phyloP scores from a whole-genome alignment of 1,140 invertebrate genomes.

The Drosophila asahinai region DNA sequence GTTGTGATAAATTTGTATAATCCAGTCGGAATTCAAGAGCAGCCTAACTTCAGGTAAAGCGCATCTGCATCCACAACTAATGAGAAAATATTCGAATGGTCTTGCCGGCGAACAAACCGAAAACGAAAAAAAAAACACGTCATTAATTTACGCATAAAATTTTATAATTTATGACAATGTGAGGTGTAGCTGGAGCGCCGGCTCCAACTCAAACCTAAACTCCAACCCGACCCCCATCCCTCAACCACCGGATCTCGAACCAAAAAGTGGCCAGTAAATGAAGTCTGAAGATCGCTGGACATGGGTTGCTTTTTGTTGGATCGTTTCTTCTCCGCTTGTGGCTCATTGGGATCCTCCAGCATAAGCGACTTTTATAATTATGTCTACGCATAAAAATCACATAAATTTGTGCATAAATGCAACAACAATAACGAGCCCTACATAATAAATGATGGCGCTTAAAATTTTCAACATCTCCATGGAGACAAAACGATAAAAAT shows the following conservation, averaged over 20 bases:
- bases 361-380: constrained; percentile 80
- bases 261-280: constrained; percentile 58
- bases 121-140: constrained; percentile 58
- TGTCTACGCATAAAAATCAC: constrained; percentile 85
- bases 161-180: constrained; percentile 84
- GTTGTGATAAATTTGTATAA: not conserved
- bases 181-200: constrained; percentile 82
- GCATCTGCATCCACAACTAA: constrained; percentile 23
- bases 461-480: constrained; percentile 81
- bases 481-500: constrained; percentile 73
- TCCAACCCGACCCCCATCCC: constrained; percentile 26
- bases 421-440: constrained; percentile 66
- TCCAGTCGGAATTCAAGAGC: not conserved
- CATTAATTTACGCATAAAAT: constrained; percentile 85
- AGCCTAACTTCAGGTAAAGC: not conserved
- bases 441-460: constrained; percentile 85
- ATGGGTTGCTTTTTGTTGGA: constrained; percentile 20
- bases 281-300: constrained; percentile 41
- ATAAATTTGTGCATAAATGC: constrained; percentile 84
- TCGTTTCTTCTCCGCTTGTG: constrained; percentile 13
- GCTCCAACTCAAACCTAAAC: constrained; percentile 45
- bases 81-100: constrained; percentile 41
- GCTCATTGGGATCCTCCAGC: constrained; percentile 36
- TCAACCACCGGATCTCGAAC: constrained; percentile 12
- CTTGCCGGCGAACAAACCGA: constrained; percentile 40